Evolutionary conservation across 1,140 invertebrate genomes (phyloP).

Genomic region (Drosophila eugracilis): DNA sequence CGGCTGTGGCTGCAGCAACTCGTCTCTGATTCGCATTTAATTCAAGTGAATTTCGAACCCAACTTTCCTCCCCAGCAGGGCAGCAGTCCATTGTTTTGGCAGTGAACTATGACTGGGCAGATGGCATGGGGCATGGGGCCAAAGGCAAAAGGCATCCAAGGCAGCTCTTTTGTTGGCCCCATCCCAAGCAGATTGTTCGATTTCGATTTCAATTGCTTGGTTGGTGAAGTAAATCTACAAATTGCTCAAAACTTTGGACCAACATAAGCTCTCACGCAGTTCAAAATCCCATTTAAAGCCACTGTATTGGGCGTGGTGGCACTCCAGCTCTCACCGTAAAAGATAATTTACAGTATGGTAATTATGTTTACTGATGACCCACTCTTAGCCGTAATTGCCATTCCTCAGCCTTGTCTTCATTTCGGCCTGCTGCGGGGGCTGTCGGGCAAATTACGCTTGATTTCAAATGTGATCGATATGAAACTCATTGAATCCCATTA

Average conservation of each 20-base stretch:
- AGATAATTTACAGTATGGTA: slow-evolving; percentile 63
- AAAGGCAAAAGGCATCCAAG: slow-evolving; percentile 11
- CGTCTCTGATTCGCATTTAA: slow-evolving; percentile 73
- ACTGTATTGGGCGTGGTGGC: slow-evolving; percentile 65
- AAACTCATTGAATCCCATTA: slow-evolving; percentile 55
- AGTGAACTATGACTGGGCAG: slow-evolving; percentile 81
- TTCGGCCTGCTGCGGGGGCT: slow-evolving; percentile 23
- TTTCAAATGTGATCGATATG: slow-evolving; percentile 56
- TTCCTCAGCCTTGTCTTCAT: slow-evolving; percentile 62
- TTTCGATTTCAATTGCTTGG: slow-evolving; percentile 35
- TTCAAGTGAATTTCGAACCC: slow-evolving; percentile 76
- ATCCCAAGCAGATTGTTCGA: slow-evolving; percentile 31
- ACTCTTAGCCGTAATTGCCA: slow-evolving; percentile 54
- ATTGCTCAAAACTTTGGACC: slow-evolving; percentile 23
- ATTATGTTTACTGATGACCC: slow-evolving; percentile 57
- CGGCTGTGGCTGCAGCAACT: slow-evolving; percentile 23
- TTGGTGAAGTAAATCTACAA: slow-evolving; percentile 31
- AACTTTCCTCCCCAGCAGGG: slow-evolving; percentile 35
- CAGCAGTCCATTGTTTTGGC: slow-evolving; percentile 58
- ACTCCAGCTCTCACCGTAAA: slow-evolving; percentile 4
- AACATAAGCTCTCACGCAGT: slow-evolving; percentile 30
- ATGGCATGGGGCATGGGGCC: slow-evolving; percentile 13
- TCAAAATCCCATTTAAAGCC: slow-evolving; percentile 50
- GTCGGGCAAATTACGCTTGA: slow-evolving; percentile 41
- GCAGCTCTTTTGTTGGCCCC: slow-evolving; percentile 50